phyloP scores from a whole-genome alignment of 2,888 invertebrate species.

The Himalopsyche anomala region DNA sequence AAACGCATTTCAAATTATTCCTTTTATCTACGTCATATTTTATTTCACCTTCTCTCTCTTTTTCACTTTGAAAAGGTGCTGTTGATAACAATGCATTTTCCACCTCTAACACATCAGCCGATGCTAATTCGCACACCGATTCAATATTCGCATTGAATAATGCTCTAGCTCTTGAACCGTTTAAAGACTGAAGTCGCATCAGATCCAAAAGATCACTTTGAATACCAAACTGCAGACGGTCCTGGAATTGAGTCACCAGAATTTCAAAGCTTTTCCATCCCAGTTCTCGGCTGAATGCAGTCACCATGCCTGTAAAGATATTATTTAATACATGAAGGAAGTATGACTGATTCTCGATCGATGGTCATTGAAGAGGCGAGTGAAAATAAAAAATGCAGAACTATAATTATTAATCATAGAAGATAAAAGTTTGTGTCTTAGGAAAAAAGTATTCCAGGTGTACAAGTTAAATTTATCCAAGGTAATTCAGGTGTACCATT shows the following conservation, averaged over 20 bases:
- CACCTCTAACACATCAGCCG: slow-evolving; percentile 81
- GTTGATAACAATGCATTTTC: slow-evolving; percentile 87
- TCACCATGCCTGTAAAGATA: slow-evolving; percentile 88
- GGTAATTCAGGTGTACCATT: no score
- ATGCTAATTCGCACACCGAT: slow-evolving; percentile 86
- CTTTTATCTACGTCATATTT: slow-evolving; percentile 80
- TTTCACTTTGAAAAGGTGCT: slow-evolving; percentile 90
- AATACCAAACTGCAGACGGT: slow-evolving; percentile 95
- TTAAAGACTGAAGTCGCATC: slow-evolving; percentile 88
- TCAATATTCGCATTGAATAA: slow-evolving; percentile 89
- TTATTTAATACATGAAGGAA: no score
- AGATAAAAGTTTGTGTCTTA: no score
- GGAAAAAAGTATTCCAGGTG: no score
- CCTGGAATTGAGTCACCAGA: slow-evolving; percentile 94
- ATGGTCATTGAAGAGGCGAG: no score
- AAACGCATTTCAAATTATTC: slow-evolving; percentile 83
- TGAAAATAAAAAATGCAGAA: no score
- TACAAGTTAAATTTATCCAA: no score
- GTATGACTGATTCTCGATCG: no score
- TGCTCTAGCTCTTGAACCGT: slow-evolving; percentile 89
- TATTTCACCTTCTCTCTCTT: slow-evolving; percentile 84
- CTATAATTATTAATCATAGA: no score
- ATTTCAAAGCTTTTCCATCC: slow-evolving; percentile 95
- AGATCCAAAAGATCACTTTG: slow-evolving; percentile 94
- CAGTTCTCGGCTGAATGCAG: slow-evolving; percentile 94